phyloP scores from a whole-genome alignment of 2,113 vertebrate genomes.

The Aix galericulata region DNA sequence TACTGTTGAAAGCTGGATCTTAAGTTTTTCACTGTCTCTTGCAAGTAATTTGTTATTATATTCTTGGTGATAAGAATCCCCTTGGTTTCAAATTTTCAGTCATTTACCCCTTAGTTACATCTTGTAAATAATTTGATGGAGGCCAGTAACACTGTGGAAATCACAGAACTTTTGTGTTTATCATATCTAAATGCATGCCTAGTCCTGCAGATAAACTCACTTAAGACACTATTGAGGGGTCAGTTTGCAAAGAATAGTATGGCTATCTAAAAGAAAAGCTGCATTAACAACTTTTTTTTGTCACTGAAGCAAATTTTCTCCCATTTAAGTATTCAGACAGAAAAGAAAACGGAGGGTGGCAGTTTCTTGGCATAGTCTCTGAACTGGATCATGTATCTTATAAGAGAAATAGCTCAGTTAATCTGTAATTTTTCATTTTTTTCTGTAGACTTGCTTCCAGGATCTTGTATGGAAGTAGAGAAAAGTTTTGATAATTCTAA shows the following conservation, averaged over 20 bases:
- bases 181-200: background rate
- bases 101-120: background rate
- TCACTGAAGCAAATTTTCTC: background rate
- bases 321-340: background rate
- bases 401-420: background rate
- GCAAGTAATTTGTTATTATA: background rate
- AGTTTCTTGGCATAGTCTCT: background rate
- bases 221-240: background rate
- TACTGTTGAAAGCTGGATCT: background rate
- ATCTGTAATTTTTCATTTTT: background rate
- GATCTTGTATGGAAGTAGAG: background rate
- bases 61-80: background rate
- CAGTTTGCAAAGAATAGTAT: background rate
- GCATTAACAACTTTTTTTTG: background rate
- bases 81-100: background rate
- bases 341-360: background rate
- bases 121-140: background rate
- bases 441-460: background rate
- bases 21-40: background rate
- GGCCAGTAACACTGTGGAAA: background rate
- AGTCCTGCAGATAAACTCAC: background rate
- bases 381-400: background rate
- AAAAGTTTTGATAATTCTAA: background rate
- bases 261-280: background rate
- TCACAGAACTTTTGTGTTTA: background rate